Evolutionary conservation across 2,113 vertebrate genomes (phyloP).

Genomic region (Oceanodroma tethys): DNA sequence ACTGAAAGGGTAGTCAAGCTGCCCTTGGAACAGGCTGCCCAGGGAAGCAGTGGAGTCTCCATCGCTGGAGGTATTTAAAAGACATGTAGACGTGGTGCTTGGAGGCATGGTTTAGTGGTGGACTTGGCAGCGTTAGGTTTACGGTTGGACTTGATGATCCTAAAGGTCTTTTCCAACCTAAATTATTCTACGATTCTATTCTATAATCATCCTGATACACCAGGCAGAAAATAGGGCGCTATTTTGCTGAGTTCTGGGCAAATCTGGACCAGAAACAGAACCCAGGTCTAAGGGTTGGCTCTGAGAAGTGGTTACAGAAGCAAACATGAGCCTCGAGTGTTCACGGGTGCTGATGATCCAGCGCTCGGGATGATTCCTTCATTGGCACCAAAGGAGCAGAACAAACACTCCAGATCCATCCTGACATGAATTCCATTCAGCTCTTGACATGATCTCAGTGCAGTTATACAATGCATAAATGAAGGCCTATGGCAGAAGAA

Average conservation of each 20-base stretch:
- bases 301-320: background rate
- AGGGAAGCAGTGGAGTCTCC: too few species aligned
- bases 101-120: too few species aligned
- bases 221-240: background rate
- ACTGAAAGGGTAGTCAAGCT: too few species aligned
- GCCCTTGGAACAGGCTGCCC: too few species aligned
- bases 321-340: background rate
- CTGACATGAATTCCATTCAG: too few species aligned
- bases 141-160: too few species aligned
- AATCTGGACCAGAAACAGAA: background rate
- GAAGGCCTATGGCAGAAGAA: background rate
- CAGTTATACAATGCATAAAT: accelerated
- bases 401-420: too few species aligned
- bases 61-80: too few species aligned
- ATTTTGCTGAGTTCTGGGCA: background rate
- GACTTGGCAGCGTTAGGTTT: too few species aligned
- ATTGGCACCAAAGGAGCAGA: background rate
- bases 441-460: background rate
- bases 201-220: background rate
- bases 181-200: background rate
- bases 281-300: background rate
- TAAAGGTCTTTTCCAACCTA: background rate
- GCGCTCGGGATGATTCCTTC: accelerated
- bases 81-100: too few species aligned
- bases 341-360: background rate